Percentiles rank a stretch among this genome's conserved stretches.
phyloP scores from a whole-genome alignment of 2,113 vertebrate species.

The Macroglossus sobrinus region DNA sequence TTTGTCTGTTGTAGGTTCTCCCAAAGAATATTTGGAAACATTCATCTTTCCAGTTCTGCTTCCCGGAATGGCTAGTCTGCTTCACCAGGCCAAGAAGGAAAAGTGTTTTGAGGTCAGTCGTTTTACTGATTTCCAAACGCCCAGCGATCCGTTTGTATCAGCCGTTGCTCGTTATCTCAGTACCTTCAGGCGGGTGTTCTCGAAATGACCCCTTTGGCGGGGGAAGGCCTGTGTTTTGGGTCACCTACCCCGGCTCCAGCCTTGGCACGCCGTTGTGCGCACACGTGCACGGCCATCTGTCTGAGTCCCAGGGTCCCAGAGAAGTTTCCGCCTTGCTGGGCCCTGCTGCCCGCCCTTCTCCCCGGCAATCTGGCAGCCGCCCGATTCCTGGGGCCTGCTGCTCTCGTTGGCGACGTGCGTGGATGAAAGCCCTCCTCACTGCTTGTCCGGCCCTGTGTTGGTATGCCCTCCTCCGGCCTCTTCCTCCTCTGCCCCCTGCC shows the following conservation, averaged over 20 bases:
- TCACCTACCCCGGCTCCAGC: background rate
- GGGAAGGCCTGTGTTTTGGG: background rate
- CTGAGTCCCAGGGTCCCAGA: background rate
- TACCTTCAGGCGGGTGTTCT: constrained; percentile 49
- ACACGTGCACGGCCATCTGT: background rate
- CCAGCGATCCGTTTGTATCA: background rate
- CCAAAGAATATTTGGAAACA: constrained; percentile 83
- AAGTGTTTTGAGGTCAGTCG: constrained; percentile 89
- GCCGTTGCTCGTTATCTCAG: background rate
- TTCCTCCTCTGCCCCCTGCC: background rate
- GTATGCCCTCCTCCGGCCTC: background rate
- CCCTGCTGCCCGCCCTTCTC: background rate
- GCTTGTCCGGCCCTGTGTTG: background rate
- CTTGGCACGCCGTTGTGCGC: background rate
- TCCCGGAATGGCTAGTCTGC: constrained; percentile 87
- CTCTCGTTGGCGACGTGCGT: background rate
- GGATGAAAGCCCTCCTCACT: background rate
- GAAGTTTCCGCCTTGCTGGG: background rate
- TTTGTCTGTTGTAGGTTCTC: constrained; percentile 82
- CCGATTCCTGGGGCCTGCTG: background rate
- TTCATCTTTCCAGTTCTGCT: constrained; percentile 89
- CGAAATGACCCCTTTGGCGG: background rate
- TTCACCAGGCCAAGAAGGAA: constrained; percentile 85
- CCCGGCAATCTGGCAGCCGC: background rate
- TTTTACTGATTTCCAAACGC: constrained; percentile 14